Percentiles rank a stretch among this genome's conserved stretches.
phyloP scores from a whole-genome alignment of 2,113 vertebrate species.

The Anhinga rufa region DNA sequence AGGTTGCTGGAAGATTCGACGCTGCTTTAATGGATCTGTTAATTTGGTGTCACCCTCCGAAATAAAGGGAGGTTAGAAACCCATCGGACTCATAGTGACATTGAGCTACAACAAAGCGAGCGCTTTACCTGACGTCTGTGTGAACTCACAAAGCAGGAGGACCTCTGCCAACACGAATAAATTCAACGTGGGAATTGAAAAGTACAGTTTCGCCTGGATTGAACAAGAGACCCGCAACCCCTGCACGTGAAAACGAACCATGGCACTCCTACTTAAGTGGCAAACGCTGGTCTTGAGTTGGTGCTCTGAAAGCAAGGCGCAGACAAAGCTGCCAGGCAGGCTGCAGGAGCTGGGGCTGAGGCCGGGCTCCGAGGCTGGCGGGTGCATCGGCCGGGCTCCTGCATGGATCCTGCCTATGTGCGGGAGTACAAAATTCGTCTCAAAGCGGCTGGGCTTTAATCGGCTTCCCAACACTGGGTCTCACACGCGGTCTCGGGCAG shows the following conservation, averaged over 20 bases:
- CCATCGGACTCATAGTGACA: not conserved
- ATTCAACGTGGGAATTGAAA: not conserved
- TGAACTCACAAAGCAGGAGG: not conserved
- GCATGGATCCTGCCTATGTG: rapidly evolving
- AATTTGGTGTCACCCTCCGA: not conserved
- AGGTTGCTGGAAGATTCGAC: not conserved
- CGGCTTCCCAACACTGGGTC: not conserved
- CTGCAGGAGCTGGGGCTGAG: not conserved
- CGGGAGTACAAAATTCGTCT: not conserved
- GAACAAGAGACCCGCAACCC: not conserved
- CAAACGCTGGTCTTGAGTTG: not conserved
- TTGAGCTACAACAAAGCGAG: not conserved
- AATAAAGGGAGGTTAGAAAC: not conserved
- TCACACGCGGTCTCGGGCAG: not conserved
- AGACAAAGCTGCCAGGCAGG: not conserved
- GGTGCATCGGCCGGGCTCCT: not conserved
- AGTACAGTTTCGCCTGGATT: not conserved
- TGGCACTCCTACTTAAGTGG: not conserved
- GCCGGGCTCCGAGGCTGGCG: no score
- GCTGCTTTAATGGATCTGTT: not conserved
- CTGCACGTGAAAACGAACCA: not conserved
- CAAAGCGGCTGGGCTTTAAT: not conserved
- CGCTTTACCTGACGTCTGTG: not conserved
- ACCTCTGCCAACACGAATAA: rapidly evolving
- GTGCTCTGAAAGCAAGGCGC: not conserved